Evolutionary conservation across 2,113 vertebrate species (phyloP).

Genomic region (Daboia siamensis): DNA sequence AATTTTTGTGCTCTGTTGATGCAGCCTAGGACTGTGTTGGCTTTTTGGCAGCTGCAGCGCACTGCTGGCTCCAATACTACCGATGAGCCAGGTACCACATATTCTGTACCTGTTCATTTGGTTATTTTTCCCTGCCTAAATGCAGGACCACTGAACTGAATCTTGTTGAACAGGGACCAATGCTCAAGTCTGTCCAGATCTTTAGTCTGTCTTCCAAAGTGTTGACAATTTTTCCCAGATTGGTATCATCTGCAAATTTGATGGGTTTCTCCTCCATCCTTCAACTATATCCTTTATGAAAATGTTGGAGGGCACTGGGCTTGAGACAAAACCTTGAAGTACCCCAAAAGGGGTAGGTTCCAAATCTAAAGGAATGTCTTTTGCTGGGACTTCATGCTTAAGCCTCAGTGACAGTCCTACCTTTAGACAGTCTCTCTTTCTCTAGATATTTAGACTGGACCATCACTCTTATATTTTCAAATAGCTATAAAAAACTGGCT

Average conservation of each 20-base stretch:
- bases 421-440: not conserved
- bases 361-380: not conserved
- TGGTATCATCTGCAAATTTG: not conserved
- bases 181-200: not conserved
- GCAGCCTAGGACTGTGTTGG: not conserved
- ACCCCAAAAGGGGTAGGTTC: not conserved
- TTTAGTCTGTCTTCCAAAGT: not conserved
- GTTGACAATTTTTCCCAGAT: not conserved
- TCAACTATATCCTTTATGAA: not conserved
- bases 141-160: not conserved
- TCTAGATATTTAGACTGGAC: not conserved
- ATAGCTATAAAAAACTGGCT: not conserved
- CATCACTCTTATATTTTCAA: not conserved
- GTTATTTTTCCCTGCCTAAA: not conserved
- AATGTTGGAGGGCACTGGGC: not conserved
- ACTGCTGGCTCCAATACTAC: not conserved
- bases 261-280: not conserved
- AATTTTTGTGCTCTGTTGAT: not conserved
- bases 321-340: not conserved
- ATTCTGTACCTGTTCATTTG: not conserved
- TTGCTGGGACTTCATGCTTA: not conserved
- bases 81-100: not conserved
- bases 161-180: not conserved
- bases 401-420: not conserved
- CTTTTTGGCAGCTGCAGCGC: not conserved